These are phyloP conservation scores for Pseudococcus viburni DNA, from an alignment of 2,888 invertebrate genomes.

Conservation along the genomic window DNA sequence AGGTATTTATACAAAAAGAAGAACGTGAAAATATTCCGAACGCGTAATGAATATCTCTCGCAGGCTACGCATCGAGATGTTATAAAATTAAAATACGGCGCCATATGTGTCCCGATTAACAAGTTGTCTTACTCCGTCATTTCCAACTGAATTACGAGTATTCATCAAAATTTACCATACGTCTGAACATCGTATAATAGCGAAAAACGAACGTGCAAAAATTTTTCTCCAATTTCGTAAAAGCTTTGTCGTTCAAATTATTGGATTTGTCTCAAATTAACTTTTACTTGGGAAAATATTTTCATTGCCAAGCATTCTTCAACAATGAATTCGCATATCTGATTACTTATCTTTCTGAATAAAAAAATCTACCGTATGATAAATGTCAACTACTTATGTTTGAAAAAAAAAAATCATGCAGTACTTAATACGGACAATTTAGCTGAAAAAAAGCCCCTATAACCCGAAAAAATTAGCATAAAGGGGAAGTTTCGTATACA, in stretches of 20 bases:
- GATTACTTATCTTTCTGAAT: too few species aligned
- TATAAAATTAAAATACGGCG: neutral
- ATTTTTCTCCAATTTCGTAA: neutral
- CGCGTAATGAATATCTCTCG: neutral
- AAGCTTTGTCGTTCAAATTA: neutral
- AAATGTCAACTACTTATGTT: too few species aligned
- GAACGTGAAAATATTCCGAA: neutral
- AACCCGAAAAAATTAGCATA: too few species aligned
- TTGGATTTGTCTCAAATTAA: neutral
- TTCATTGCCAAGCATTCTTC: too few species aligned
- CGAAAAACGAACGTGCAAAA: neutral
- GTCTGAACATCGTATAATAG: neutral
- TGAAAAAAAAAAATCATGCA: too few species aligned
- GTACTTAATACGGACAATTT: too few species aligned
- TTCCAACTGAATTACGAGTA: neutral
- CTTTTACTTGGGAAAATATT: too few species aligned
- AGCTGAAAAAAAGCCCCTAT: too few species aligned
- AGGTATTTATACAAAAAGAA: neutral
- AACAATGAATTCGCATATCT: too few species aligned
- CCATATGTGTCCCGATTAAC: constrained; percentile 1
- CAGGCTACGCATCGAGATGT: neutral
- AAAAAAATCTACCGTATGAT: too few species aligned
- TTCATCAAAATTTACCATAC: neutral
- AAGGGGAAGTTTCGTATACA: too few species aligned
- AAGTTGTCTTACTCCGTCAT: neutral